phyloP scores from a whole-genome alignment of 2,888 invertebrate genomes.

The Drosophila mulleri region DNA sequence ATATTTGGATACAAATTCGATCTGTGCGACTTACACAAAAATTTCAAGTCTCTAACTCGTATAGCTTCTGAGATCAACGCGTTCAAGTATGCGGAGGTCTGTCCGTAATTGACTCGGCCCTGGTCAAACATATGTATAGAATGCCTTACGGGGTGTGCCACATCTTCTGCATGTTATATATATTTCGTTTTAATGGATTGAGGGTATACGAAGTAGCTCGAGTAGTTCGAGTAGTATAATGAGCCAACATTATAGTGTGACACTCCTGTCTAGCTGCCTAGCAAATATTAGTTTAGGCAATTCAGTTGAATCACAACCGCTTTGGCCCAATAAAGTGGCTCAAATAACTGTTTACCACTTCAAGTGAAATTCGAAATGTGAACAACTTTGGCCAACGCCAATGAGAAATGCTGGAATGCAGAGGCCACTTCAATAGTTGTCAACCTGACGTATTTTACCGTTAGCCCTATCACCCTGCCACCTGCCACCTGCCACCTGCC shows the following conservation, averaged over 20 bases:
- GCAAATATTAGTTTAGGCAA: not conserved
- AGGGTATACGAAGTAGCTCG: too few relatives aligned
- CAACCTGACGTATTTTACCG: not conserved
- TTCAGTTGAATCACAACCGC: not conserved
- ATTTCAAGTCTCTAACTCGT: too few relatives aligned
- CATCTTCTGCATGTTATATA: too few relatives aligned
- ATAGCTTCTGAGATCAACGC: too few relatives aligned
- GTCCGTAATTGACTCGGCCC: too few relatives aligned
- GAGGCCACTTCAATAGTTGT: slow-evolving; percentile 3
- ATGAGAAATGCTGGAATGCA: not conserved
- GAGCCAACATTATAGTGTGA: not conserved
- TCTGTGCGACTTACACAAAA: too few relatives aligned
- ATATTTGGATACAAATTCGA: too few relatives aligned
- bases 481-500: not conserved
- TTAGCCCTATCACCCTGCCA: not conserved
- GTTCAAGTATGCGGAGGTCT: too few relatives aligned
- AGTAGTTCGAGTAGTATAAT: not conserved
- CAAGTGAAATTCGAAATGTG: not conserved
- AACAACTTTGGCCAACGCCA: not conserved
- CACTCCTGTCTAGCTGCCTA: too few relatives aligned
- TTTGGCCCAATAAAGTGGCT: not conserved
- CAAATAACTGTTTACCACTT: not conserved
- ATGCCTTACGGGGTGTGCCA: too few relatives aligned
- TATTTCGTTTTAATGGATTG: not conserved
- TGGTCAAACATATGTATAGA: too few relatives aligned